A percentile compares a stretch with the other conserved stretches of the same genome.
These are phyloP conservation scores for Phragmatobia fuliginosa DNA, from an alignment of 2,888 invertebrate species.

Conservation along the genomic window DNA sequence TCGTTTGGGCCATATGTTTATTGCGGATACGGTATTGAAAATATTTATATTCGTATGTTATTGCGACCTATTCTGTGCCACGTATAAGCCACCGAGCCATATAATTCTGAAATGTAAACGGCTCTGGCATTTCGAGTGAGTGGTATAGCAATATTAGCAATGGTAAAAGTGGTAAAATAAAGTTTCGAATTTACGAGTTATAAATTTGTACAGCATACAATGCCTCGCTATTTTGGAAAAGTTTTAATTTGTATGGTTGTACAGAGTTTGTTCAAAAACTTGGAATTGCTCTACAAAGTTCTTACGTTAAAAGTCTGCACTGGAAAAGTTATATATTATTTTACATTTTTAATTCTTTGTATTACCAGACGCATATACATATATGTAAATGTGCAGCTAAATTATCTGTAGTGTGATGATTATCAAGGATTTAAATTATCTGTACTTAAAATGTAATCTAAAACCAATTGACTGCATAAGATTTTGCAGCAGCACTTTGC, in stretches of 20 bases:
- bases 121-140: neutral
- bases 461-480: neutral
- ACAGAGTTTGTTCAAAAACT: constrained; percentile 14
- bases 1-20: constrained; percentile 47
- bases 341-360: neutral
- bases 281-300: neutral
- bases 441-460: neutral
- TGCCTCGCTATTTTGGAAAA: neutral
- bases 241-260: constrained; percentile 10
- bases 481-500: neutral
- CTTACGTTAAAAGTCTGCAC: neutral
- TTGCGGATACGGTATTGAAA: constrained; percentile 59
- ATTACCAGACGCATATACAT: neutral
- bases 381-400: neutral
- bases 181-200: neutral
- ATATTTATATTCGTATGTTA: constrained; percentile 41
- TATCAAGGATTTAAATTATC: neutral
- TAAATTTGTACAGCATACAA: neutral
- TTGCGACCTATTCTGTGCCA: constrained; percentile 15
- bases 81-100: constrained; percentile 14
- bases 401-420: too few species aligned
- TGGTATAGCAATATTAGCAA: neutral
- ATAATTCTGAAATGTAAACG: constrained; percentile 6
- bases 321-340: neutral
- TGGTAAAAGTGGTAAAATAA: constrained; percentile 1